Evolutionary conservation across 2,113 vertebrate genomes (phyloP).

Genomic region (Hemicordylus capensis): DNA sequence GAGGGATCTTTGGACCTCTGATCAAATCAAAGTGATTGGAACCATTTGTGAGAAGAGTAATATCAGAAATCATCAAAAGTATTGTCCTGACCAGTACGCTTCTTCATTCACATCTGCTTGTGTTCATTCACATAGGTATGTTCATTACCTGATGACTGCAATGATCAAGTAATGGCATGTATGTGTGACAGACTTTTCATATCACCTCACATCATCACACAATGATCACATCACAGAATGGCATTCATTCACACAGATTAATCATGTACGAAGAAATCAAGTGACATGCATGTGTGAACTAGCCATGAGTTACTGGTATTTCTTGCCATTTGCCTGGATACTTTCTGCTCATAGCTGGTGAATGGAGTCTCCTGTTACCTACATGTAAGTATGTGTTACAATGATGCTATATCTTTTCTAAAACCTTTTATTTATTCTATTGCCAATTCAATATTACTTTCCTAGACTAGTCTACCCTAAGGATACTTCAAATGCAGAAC

Average conservation of each 20-base stretch:
- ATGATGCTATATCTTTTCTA: fast-evolving
- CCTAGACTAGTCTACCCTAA: neutral
- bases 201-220: neutral
- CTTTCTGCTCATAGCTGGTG: neutral
- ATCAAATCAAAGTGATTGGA: neutral
- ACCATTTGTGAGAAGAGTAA: neutral
- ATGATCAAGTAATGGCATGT: neutral
- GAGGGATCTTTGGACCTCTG: neutral
- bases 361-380: neutral
- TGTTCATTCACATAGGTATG: neutral
- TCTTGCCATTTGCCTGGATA: neutral
- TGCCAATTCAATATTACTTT: neutral
- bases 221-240: neutral
- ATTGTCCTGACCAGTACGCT: neutral
- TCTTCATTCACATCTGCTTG: neutral
- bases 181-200: neutral
- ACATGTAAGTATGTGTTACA: neutral
- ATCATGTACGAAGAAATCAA: neutral
- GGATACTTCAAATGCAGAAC: neutral
- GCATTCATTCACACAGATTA: neutral
- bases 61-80: neutral
- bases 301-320: neutral
- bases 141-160: neutral
- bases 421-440: neutral
- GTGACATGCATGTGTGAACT: neutral